phyloP scores from a whole-genome alignment of 1,140 invertebrate genomes.

The Drosophila sturtevanti region DNA sequence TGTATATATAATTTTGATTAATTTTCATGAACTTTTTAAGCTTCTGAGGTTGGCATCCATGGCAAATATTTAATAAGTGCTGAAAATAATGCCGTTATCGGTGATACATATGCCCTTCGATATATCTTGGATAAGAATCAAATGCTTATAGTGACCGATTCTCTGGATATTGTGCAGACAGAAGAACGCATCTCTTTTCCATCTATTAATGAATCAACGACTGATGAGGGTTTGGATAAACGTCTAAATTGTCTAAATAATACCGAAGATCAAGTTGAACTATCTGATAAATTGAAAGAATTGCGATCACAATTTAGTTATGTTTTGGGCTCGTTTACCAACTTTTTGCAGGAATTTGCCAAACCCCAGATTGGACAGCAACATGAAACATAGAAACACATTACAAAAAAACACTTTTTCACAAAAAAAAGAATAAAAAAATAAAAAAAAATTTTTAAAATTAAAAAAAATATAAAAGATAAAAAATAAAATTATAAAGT shows the following conservation, averaged over 20 bases:
- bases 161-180: neutral
- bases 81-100: conserved; percentile 29
- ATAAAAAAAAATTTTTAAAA: no score
- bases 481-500: no score
- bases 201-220: conserved; percentile 10
- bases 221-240: conserved; percentile 3
- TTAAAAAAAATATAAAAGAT: no score
- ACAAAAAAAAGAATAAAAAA: no score
- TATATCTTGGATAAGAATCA: conserved; percentile 16
- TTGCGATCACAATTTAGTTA: neutral
- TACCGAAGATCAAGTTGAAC: neutral
- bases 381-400: neutral
- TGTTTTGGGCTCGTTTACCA: neutral
- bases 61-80: conserved; percentile 30
- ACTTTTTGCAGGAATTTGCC: neutral
- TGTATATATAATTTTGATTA: neutral
- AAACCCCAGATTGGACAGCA: neutral
- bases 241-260: neutral
- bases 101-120: conserved; percentile 10
- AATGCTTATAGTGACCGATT: conserved; percentile 17
- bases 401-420: no score
- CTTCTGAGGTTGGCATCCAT: conserved; percentile 19
- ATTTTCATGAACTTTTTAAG: neutral
- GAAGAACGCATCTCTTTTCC: neutral
- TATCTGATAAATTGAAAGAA: neutral